Base-by-base conservation (phyloP, 2,797 vertebrate genomes). In the Lepus oiostolus region DNA sequence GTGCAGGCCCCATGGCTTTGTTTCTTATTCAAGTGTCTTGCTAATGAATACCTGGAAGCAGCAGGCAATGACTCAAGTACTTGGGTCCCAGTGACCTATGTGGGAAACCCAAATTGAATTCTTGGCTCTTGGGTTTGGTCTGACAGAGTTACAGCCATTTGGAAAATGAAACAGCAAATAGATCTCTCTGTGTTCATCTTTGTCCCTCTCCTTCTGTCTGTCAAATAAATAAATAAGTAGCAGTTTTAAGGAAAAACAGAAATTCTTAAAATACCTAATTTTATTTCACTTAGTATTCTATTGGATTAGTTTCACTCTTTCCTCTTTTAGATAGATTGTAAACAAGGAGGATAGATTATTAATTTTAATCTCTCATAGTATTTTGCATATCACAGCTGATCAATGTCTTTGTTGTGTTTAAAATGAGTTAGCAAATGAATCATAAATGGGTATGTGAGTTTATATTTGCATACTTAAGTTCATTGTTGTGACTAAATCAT, bases 301-400 rank as follows among this genome's bases (percentile, higher is more conserved):
- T 83, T 62, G 80, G n/a, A 67, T 28, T 81, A 71, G 65, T 85
- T 88, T 72, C 47, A 19, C 54, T 67, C 79, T 65, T 79, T 74
- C 12, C 24, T 58, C 42, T 87, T 21, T 74, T 65, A 12, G 11
- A 62, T 72, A 93, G 74, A 65, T 16, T 77, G 24, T 32, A 60
- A 74, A 2, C 21, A 62, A 77, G 11, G 10, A 50, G 1, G 80
- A 71, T 35, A 72, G 17, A n/a, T n/a, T 68, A 52, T 60, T 76
- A 77, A 63, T 62, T 68, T 95, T 74, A 76, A 81, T 74, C 4
- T 95, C 1, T 12, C 9, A 70, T 65, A 52, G 16, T 67, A 60
- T 13, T 12, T 82, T 67, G 0, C 26, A 32, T 8, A 14, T 54
- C 8, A 77, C 4, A 81, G 6, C 8, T 77, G 11, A 81, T 77